phyloP scores from a whole-genome alignment of 2,888 invertebrate species.

The Drosophila macrospina region DNA sequence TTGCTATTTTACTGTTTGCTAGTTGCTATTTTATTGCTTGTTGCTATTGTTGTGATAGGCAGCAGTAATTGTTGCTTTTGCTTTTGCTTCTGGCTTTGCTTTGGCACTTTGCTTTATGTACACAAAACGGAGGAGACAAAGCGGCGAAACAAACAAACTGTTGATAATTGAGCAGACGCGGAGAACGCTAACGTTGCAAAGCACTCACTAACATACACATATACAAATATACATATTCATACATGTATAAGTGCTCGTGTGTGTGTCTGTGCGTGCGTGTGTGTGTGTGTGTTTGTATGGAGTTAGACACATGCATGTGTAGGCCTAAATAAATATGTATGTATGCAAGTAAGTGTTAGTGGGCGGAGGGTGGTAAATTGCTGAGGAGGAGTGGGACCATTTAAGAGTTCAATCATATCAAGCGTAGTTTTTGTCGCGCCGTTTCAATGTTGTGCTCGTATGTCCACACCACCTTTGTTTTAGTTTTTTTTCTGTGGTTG shows the following conservation, averaged over 20 bases:
- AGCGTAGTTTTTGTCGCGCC: slow-evolving; percentile 67
- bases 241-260: slow-evolving; percentile 9
- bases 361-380: slow-evolving; percentile 18
- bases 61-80: slow-evolving; percentile 47
- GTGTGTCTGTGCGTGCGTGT: not conserved
- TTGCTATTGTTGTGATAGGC: slow-evolving; percentile 34
- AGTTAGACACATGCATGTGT: slow-evolving; percentile 17
- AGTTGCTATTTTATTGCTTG: slow-evolving; percentile 35
- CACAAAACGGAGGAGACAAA: slow-evolving; percentile 46
- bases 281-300: not conserved
- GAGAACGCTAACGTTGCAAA: slow-evolving; percentile 54
- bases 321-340: slow-evolving; percentile 9
- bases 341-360: not conserved
- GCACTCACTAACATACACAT: slow-evolving; percentile 33
- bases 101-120: slow-evolving; percentile 55
- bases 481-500: slow-evolving; percentile 18
- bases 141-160: slow-evolving; percentile 67
- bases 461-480: not conserved
- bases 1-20: slow-evolving; percentile 15
- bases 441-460: slow-evolving; percentile 46
- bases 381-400: slow-evolving; percentile 39
- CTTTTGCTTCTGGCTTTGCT: slow-evolving; percentile 46
- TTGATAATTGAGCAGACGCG: slow-evolving; percentile 71
- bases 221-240: slow-evolving; percentile 8
- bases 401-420: slow-evolving; percentile 75